phyloP scores from a whole-genome alignment of 92 coral and sea anemone genomes.

The Pocillopora meandrina region DNA sequence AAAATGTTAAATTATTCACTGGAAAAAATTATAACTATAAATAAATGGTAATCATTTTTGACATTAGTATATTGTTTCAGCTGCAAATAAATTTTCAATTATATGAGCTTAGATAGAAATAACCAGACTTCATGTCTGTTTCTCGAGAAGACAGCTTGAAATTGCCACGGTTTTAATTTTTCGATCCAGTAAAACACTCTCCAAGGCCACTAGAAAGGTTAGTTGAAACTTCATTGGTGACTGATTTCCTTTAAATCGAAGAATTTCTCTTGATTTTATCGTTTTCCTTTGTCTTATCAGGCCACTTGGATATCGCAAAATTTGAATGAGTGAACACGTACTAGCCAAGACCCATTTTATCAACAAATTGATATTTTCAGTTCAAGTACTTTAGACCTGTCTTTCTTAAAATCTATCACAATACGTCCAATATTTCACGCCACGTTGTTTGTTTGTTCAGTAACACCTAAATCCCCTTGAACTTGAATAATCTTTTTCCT shows the following conservation, averaged over 20 bases:
- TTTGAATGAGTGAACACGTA: too few relatives aligned
- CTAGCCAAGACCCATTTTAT: too few relatives aligned
- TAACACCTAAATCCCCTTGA: not conserved
- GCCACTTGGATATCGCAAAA: too few relatives aligned
- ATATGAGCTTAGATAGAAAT: not conserved
- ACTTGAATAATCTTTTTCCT: not conserved
- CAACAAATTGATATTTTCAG: too few relatives aligned
- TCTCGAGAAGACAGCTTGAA: not conserved
- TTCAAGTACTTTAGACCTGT: too few relatives aligned
- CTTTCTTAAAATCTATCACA: too few relatives aligned
- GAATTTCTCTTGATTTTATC: not conserved
- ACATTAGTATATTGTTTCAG: not conserved
- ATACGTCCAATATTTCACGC: too few relatives aligned
- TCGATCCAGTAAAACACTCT: not conserved
- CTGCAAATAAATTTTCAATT: not conserved
- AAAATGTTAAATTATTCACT: not conserved
- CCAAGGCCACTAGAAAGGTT: not conserved
- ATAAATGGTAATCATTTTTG: not conserved
- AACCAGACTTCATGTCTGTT: not conserved
- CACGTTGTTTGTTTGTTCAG: not conserved
- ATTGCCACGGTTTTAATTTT: not conserved
- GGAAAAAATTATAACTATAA: too few relatives aligned
- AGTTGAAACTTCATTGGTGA: not conserved
- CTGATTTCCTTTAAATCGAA: not conserved
- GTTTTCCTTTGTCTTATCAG: not conserved